Conservation (phyloP, 2,797 vertebrate genomes). For the Pseudochirops cupreus region DNA sequence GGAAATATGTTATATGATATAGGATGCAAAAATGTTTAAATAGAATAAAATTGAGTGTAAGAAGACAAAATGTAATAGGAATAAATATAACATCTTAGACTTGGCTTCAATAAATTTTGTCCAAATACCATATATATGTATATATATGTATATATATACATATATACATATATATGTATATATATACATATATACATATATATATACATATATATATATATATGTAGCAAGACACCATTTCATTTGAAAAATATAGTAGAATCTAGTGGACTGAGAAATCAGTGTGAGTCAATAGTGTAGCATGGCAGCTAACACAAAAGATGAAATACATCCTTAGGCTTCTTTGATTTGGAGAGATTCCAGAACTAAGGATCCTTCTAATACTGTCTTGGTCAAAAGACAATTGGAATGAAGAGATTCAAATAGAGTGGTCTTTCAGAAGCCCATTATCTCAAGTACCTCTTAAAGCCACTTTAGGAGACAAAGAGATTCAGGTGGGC, state of each 20-base stretch:
- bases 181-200: too few species aligned
- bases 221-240: accelerated
- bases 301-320: neutral
- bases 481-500: too few species aligned
- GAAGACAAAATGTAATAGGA: neutral
- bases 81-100: neutral
- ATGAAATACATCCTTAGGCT: neutral
- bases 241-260: neutral
- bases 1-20: neutral
- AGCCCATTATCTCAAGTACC: too few species aligned
- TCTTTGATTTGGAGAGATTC: neutral
- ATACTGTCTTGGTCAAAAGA: neutral
- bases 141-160: too few species aligned
- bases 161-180: too few species aligned
- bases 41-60: neutral
- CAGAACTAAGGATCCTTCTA: neutral
- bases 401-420: neutral
- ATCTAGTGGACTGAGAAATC: neutral
- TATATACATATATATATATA: too few species aligned
- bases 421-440: too few species aligned
- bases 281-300: neutral
- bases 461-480: too few species aligned
- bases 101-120: neutral
- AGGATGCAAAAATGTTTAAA: neutral
- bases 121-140: neutral